Conservation (phyloP, 2,888 invertebrate species). For the Polydesmus complanatus region DNA sequence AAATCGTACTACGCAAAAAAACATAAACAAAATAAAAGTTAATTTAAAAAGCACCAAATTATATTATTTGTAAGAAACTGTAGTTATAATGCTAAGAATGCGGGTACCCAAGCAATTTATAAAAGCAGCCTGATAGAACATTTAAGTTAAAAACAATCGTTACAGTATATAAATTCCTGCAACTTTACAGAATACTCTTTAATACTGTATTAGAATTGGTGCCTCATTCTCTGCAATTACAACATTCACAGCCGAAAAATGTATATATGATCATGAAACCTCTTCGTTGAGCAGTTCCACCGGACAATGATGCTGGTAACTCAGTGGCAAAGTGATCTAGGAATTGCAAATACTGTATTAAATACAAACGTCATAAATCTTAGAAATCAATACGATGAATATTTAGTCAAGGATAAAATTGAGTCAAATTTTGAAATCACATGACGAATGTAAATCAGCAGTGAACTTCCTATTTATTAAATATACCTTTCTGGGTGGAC, state of each 20-base stretch:
- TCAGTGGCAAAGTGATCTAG: slow-evolving; percentile 40
- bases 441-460: neutral
- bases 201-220: too few relatives aligned
- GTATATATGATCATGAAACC: too few relatives aligned
- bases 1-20: slow-evolving; percentile 46
- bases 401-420: neutral
- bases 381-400: neutral
- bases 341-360: too few relatives aligned
- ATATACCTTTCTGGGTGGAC: slow-evolving; percentile 54
- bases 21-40: neutral
- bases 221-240: too few relatives aligned
- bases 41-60: neutral
- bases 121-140: neutral
- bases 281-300: slow-evolving; percentile 23
- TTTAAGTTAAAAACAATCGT: neutral
- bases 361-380: neutral
- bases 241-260: too few relatives aligned
- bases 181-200: too few relatives aligned
- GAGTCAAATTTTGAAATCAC: neutral
- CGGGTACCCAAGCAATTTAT: neutral
- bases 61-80: too few relatives aligned
- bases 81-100: too few relatives aligned
- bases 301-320: slow-evolving; percentile 37
- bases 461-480: neutral
- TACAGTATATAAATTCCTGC: too few relatives aligned